phyloP scores from a whole-genome alignment of 2,113 vertebrate species.

The Heliornis fulica region DNA sequence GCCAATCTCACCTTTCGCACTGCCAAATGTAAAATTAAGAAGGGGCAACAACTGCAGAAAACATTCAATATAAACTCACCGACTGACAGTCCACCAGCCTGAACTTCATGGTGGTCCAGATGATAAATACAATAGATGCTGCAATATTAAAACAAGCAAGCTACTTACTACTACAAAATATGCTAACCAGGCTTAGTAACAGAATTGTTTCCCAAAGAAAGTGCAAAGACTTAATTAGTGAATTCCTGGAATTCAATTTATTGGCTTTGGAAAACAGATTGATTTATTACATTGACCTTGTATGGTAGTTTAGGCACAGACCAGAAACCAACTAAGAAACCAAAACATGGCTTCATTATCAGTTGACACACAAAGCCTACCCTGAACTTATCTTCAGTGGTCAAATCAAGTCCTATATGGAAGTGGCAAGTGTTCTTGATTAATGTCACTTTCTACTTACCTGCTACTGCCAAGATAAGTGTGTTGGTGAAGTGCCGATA shows the following conservation, averaged over 20 bases:
- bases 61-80: conserved; percentile 74
- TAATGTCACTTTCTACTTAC: conserved; percentile 72
- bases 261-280: background rate
- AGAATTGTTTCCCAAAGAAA: background rate
- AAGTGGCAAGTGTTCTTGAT: background rate
- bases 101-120: conserved; percentile 97
- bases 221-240: background rate
- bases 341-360: background rate
- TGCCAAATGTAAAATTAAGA: background rate
- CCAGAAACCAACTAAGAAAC: too few species aligned
- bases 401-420: background rate
- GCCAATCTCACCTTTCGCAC: background rate
- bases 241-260: background rate
- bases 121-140: conserved; percentile 95
- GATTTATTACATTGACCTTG: background rate
- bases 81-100: conserved; percentile 92
- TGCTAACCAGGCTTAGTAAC: background rate
- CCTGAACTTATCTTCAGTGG: background rate
- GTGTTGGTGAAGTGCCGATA: conserved; percentile 97
- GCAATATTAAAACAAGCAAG: conserved; percentile 21
- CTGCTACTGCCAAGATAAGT: conserved; percentile 90
- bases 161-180: background rate
- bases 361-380: background rate
- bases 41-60: background rate
- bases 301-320: background rate